These are phyloP conservation scores for Rhinolophus ferrumequinum DNA, from an alignment of 2,113 vertebrate species.

Conservation along the genomic window DNA sequence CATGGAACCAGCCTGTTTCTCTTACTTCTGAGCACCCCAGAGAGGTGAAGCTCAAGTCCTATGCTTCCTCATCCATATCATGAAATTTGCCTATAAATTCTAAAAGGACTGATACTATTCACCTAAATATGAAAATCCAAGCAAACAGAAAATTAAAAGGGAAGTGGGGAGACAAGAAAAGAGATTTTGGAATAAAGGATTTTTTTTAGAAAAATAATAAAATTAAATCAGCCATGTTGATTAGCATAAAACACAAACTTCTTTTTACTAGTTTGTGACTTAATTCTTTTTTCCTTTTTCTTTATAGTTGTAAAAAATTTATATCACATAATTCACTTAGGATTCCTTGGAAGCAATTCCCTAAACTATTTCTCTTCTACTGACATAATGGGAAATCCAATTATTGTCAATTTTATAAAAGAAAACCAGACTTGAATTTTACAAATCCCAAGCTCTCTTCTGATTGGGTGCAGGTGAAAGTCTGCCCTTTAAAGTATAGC, in stretches of 20 bases:
- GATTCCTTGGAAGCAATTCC: slow-evolving; percentile 40
- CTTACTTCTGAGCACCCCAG: slow-evolving; percentile 12
- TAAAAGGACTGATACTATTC: neutral
- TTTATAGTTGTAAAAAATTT: slow-evolving; percentile 15
- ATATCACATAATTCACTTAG: slow-evolving; percentile 38
- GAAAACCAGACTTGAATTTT: slow-evolving; percentile 57
- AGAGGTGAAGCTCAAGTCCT: neutral
- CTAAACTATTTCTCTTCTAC: slow-evolving; percentile 51
- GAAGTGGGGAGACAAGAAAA: neutral
- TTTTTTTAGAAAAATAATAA: neutral
- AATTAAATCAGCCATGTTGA: slow-evolving; percentile 32
- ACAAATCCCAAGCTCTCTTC: slow-evolving; percentile 46
- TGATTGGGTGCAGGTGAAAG: slow-evolving; percentile 18
- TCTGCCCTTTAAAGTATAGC: slow-evolving; percentile 48
- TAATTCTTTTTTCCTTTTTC: neutral
- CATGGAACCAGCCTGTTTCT: neutral
- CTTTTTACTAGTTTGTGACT: slow-evolving; percentile 12
- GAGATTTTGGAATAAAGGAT: neutral
- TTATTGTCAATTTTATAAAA: slow-evolving; percentile 63
- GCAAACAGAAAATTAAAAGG: slow-evolving; percentile 13
- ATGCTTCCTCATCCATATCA: neutral
- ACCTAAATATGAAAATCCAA: slow-evolving; percentile 21
- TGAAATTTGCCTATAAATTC: neutral
- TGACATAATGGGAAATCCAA: slow-evolving; percentile 41
- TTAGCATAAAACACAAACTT: slow-evolving; percentile 38